Conservation (phyloP, 2,113 vertebrate species). For the Furnarius figulus region DNA sequence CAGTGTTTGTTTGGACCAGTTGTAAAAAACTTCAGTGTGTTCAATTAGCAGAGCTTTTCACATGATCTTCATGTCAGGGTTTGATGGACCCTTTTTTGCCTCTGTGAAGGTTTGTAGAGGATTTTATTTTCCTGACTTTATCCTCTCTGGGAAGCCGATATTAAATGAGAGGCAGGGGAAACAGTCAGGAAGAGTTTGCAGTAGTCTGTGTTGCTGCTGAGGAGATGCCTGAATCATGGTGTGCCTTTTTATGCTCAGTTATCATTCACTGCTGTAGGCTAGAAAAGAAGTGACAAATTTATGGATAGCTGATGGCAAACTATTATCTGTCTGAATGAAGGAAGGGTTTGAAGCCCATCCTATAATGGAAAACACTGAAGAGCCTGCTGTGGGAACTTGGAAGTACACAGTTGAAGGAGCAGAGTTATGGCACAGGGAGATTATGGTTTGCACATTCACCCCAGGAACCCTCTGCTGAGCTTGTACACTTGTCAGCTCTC, state of each 20-base stretch:
- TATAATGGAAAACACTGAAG: background rate
- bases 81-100: background rate
- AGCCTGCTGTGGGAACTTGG: background rate
- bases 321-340: background rate
- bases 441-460: rapidly evolving
- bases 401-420: background rate
- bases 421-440: background rate
- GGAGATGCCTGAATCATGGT: background rate
- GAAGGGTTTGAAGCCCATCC: background rate
- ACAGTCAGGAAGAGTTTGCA: background rate
- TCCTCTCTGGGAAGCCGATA: background rate
- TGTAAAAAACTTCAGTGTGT: background rate
- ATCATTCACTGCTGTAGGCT: background rate
- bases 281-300: background rate
- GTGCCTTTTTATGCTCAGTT: background rate
- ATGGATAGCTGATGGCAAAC: background rate
- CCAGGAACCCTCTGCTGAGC: background rate
- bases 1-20: background rate
- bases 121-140: background rate
- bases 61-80: background rate
- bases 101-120: background rate
- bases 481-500: background rate
- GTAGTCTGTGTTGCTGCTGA: background rate
- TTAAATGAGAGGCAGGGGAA: background rate
- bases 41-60: background rate